Base-by-base conservation (phyloP, 2,888 invertebrate genomes). In the Agrotis segetum region DNA sequence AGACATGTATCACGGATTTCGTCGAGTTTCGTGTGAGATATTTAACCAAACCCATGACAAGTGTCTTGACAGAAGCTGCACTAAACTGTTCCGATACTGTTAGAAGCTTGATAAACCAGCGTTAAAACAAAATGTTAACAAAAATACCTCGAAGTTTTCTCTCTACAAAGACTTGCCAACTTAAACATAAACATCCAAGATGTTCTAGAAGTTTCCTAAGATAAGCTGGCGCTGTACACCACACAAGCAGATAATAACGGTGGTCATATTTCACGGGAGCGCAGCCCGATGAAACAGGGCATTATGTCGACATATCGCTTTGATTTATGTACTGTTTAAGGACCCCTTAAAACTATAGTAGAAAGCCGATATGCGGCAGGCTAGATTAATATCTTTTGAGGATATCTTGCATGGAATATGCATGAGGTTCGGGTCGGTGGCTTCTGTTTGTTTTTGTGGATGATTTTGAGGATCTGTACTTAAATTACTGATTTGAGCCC, bases 321-420 rank as follows among this genome's bases (percentile, higher is more conserved):
- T 95, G 95, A 95, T 95, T 95, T 95, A 95, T 94, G 90, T 88
- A 94, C 93, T 95, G 90, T 92, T 91, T 92, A 93, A 94, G 92
- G 91, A 92, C 93, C 93, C 92, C 91, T 95, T 93, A 92, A 94
- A 95, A 94, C 94, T 92, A 92, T 92, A 89, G 86, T 86, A 90
- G 89, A 88, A 90, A 91, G 86, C 87, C 88, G 90, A 92, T 92
- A 90, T 90, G 85, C 84, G 58, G 65, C 64, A 65, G 62, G 24
- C 73, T 71, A 55, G 29, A 67, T 62, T 75, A 61, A 58, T 34
- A 74, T 79, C 49, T 56, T 60, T 68, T 55, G 55, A 55, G 46
- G 66, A 52, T 49, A 52, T 46, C 49, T 49, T 44, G 47, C 44
- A 61, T n/a, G 55, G 65, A 71, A 82, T 67, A 65, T 53, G 61